phyloP scores from a whole-genome alignment of 2,888 invertebrate species.

The Mayetiola destructor region DNA sequence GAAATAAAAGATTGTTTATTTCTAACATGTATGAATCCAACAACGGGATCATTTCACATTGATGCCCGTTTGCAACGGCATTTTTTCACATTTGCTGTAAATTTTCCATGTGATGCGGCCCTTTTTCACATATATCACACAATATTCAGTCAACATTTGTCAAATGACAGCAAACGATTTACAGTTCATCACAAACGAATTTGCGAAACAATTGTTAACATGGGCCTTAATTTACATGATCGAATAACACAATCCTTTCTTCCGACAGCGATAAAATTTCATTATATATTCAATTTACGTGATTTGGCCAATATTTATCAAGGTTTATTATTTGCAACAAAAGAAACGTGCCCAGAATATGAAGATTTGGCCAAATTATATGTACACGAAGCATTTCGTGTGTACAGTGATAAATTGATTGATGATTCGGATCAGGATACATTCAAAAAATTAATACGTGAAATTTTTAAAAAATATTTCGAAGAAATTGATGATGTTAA shows the following conservation, averaged over 20 bases:
- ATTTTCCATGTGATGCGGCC: slow-evolving; percentile 68
- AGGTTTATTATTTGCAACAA: slow-evolving; percentile 72
- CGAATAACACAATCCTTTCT: slow-evolving; percentile 65
- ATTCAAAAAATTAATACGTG: slow-evolving; percentile 58
- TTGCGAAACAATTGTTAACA: slow-evolving; percentile 45
- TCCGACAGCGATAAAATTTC: slow-evolving; percentile 89
- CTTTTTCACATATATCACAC: slow-evolving; percentile 70
- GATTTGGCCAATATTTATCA: slow-evolving; percentile 80
- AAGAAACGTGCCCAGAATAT: slow-evolving; percentile 53
- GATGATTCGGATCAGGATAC: slow-evolving; percentile 61
- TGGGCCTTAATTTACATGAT: slow-evolving; percentile 62
- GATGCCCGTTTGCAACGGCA: slow-evolving; percentile 81
- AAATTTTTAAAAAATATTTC: slow-evolving; percentile 67
- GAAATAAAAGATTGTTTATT: slow-evolving; percentile 91
- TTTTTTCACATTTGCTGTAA: slow-evolving; percentile 75
- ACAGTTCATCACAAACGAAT: slow-evolving; percentile 39
- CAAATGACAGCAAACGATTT: slow-evolving; percentile 52
- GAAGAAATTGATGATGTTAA: slow-evolving; percentile 62
- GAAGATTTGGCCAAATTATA: slow-evolving; percentile 68
- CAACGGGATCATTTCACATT: slow-evolving; percentile 91
- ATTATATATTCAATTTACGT: slow-evolving; percentile 83
- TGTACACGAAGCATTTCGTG: slow-evolving; percentile 81
- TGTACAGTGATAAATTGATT: slow-evolving; percentile 83
- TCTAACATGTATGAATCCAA: slow-evolving; percentile 92
- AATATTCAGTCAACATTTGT: slow-evolving; percentile 63